A percentile compares a stretch with the other conserved stretches of the same genome.
These are phyloP conservation scores for Drosophila ogumai DNA, from an alignment of 1,140 invertebrate genomes.

Conservation along the genomic window DNA sequence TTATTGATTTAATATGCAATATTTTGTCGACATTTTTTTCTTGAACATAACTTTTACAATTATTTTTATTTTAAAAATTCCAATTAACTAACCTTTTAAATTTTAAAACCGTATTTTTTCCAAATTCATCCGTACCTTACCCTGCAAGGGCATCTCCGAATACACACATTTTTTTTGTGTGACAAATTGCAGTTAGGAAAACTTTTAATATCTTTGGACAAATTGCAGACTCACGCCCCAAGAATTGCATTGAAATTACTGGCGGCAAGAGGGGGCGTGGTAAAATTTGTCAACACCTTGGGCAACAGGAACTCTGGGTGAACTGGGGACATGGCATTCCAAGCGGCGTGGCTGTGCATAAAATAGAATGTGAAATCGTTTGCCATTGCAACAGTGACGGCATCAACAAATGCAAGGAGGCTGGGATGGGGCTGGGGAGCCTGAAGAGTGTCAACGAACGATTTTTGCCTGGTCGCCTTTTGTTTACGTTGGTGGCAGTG, in stretches of 20 bases:
- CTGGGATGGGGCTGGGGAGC: not conserved
- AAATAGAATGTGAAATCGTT: constrained; percentile 62
- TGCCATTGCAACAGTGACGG: constrained; percentile 48
- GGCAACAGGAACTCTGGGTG: constrained; percentile 1
- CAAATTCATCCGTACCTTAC: not conserved
- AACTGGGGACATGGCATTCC: constrained; percentile 6
- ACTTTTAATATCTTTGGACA: constrained; percentile 25
- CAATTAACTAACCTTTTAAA: too few species aligned
- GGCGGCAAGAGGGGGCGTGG: not conserved
- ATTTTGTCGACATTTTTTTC: too few species aligned
- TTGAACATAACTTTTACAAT: too few species aligned
- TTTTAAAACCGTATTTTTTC: not conserved
- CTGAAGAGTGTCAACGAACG: constrained; percentile 72
- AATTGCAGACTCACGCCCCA: constrained; percentile 32
- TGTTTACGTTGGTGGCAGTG: constrained; percentile 49
- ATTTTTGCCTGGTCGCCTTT: constrained; percentile 61
- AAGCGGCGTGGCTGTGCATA: constrained; percentile 54
- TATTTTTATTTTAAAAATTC: too few species aligned
- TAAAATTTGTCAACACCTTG: constrained; percentile 34
- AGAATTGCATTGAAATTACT: constrained; percentile 28
- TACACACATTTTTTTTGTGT: not conserved
- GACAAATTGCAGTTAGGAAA: not conserved
- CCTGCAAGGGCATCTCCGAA: not conserved
- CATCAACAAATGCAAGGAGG: constrained; percentile 12
- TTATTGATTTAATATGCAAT: too few species aligned